Evolutionary conservation across 2,113 vertebrate species (phyloP).

Genomic region (Polyodon spathula): DNA sequence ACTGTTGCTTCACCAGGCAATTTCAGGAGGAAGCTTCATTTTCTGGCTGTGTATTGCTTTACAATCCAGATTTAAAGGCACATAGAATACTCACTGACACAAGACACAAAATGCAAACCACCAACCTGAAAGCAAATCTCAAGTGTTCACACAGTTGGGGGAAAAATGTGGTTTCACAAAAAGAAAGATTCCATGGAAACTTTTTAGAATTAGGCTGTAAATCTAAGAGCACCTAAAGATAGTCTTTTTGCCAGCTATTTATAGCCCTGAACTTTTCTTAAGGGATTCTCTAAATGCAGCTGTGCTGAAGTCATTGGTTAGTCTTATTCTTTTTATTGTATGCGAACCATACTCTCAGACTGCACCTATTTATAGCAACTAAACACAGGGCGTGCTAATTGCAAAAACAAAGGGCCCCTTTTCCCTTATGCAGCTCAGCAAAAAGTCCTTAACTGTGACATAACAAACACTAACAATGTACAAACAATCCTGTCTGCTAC

Average conservation of each 20-base stretch:
- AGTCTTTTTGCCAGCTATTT: neutral
- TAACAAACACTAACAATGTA: constrained; percentile 7
- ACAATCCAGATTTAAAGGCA: too few relatives aligned
- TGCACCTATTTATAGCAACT: constrained; percentile 12
- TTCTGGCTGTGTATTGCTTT: too few relatives aligned
- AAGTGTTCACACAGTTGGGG: too few relatives aligned
- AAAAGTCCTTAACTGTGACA: constrained; percentile 4
- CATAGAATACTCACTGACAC: too few relatives aligned
- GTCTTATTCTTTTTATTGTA: constrained; percentile 7
- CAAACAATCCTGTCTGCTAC: constrained; percentile 1
- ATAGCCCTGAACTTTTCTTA: neutral
- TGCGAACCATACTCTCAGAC: constrained; percentile 5
- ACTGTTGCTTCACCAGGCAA: too few relatives aligned
- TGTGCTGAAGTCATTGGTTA: constrained; percentile 4
- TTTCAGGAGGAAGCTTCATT: too few relatives aligned
- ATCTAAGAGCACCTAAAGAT: constrained; percentile 5
- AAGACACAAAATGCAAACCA: too few relatives aligned
- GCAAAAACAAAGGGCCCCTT: constrained; percentile 11
- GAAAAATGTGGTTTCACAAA: too few relatives aligned
- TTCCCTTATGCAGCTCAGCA: constrained; percentile 1
- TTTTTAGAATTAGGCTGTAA: constrained; percentile 1
- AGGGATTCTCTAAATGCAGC: neutral
- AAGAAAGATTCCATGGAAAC: too few relatives aligned
- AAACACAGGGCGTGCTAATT: constrained; percentile 6
- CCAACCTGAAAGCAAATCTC: too few relatives aligned